Percentiles rank a stretch among this genome's conserved stretches.
phyloP scores from a whole-genome alignment of 2,888 invertebrate genomes.

The Chrysomela aeneicollis region DNA sequence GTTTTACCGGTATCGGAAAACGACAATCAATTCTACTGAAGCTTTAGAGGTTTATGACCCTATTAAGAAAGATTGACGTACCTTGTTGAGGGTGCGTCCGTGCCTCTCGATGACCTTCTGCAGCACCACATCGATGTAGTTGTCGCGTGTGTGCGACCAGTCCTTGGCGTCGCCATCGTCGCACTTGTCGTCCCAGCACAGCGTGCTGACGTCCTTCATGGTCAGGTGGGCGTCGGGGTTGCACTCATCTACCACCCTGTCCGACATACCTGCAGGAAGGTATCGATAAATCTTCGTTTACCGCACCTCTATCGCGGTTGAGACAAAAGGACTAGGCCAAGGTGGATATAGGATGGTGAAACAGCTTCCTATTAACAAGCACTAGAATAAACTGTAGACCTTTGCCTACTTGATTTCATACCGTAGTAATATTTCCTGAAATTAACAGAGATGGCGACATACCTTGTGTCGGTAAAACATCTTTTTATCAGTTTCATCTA shows the following conservation, averaged over 20 bases:
- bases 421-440: no score
- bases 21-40: no score
- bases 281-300: neutral
- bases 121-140: slow-evolving; percentile 84
- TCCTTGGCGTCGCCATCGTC: slow-evolving; percentile 84
- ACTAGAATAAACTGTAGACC: no score
- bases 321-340: no score
- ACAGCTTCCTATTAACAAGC: no score
- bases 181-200: slow-evolving; percentile 90
- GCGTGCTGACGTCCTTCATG: slow-evolving; percentile 86
- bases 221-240: slow-evolving; percentile 95
- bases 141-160: slow-evolving; percentile 74
- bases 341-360: no score
- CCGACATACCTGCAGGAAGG: slow-evolving; percentile 75
- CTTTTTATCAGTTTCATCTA: no score
- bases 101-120: slow-evolving; percentile 74
- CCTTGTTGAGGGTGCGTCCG: slow-evolving; percentile 71
- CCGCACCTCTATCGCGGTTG: no score
- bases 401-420: no score
- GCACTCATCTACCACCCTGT: slow-evolving; percentile 97
- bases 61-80: neutral
- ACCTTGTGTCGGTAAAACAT: no score
- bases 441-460: no score
- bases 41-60: neutral
- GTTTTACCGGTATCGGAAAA: no score